Percentiles rank a stretch among this genome's conserved stretches.
These are phyloP conservation scores for Palaemon carinicauda DNA, from an alignment of 1,140 invertebrate genomes.

Conservation along the genomic window DNA sequence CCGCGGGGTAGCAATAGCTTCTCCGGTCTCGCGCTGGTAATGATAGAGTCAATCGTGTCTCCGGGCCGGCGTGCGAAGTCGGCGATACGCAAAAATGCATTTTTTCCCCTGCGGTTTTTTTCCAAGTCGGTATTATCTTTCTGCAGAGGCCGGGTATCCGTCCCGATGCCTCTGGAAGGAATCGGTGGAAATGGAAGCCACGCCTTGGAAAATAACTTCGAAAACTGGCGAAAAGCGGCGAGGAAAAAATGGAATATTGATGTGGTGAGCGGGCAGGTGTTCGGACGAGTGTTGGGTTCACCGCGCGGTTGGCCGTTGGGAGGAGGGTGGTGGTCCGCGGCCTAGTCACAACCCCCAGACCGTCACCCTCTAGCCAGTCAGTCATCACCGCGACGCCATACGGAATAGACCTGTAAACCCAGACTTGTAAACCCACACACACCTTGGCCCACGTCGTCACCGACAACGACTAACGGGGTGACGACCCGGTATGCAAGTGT, in stretches of 20 bases:
- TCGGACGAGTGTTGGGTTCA: slow-evolving; percentile 54
- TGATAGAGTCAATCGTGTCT: slow-evolving; percentile 56
- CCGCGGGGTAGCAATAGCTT: slow-evolving; percentile 21
- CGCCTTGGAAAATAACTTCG: not conserved
- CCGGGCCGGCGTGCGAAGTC: slow-evolving; percentile 53
- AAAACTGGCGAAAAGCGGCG: not conserved
- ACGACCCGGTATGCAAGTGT: too few relatives aligned
- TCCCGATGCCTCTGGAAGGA: not conserved
- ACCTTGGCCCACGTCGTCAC: not conserved
- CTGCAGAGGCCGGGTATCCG: not conserved
- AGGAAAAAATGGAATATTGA: slow-evolving; percentile 32
- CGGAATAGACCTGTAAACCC: slow-evolving; percentile 21
- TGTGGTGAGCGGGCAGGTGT: slow-evolving; percentile 33
- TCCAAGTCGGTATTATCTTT: not conserved
- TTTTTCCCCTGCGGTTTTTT: slow-evolving; percentile 3
- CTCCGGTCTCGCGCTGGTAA: slow-evolving; percentile 43
- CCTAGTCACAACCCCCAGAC: slow-evolving; percentile 13
- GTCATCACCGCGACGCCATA: slow-evolving; percentile 44
- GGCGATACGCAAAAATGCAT: slow-evolving; percentile 43
- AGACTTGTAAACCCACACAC: not conserved
- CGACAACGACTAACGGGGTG: not conserved
- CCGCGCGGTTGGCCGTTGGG: slow-evolving; percentile 52
- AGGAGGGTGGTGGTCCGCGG: slow-evolving; percentile 42
- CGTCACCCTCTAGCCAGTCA: slow-evolving; percentile 43
- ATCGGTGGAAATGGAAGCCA: not conserved